These are phyloP conservation scores for Tachina lurida DNA, from an alignment of 2,888 invertebrate species.

Conservation along the genomic window DNA sequence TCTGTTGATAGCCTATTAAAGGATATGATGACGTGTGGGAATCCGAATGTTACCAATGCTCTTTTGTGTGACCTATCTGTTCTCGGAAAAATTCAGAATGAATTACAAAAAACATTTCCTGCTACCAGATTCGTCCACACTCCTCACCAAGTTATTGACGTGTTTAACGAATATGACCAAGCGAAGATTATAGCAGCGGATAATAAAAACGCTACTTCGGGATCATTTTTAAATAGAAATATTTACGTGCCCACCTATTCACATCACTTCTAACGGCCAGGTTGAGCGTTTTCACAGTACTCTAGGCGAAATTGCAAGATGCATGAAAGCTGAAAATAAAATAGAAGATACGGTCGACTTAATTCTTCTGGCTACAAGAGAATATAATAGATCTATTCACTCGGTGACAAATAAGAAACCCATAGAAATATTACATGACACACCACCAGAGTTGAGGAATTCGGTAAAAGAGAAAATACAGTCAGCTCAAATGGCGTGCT, in stretches of 20 bases:
- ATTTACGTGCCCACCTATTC: background rate
- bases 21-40: too few relatives aligned
- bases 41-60: too few relatives aligned
- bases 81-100: too few relatives aligned
- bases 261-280: background rate
- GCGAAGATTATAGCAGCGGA: too few relatives aligned
- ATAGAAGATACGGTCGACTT: background rate
- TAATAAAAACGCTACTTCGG: background rate
- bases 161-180: too few relatives aligned
- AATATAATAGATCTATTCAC: constrained; percentile 6
- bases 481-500: too few relatives aligned
- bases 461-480: background rate
- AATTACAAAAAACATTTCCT: too few relatives aligned
- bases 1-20: too few relatives aligned
- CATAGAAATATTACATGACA: background rate
- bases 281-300: background rate
- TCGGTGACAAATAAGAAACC: background rate
- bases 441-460: background rate
- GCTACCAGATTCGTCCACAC: too few relatives aligned
- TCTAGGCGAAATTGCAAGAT: background rate
- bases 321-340: background rate
- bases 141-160: too few relatives aligned
- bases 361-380: background rate
- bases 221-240: background rate
- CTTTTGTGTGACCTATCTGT: too few relatives aligned